phyloP scores from a whole-genome alignment of 2,797 vertebrate genomes.

The Pipistrellus pygmaeus region DNA sequence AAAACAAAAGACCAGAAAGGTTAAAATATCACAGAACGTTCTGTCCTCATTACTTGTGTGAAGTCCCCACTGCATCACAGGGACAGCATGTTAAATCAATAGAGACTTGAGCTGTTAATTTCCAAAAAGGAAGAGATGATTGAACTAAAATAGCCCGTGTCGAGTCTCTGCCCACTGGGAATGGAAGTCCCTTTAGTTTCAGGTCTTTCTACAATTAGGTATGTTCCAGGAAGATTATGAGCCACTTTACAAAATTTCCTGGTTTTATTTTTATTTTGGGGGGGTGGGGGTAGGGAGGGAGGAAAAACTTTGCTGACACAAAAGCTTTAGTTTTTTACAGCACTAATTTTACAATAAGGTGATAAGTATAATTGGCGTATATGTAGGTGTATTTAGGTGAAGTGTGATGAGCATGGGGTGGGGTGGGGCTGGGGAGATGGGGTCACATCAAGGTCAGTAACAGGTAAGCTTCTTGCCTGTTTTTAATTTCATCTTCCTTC shows the following conservation, averaged over 20 bases:
- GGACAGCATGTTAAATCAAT: conserved; percentile 81
- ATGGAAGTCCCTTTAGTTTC: conserved; percentile 70
- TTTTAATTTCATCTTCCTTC: conserved; percentile 65
- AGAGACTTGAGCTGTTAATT: conserved; percentile 81
- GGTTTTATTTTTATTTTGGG: background rate
- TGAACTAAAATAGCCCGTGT: conserved; percentile 81
- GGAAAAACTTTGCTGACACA: background rate
- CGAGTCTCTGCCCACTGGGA: conserved; percentile 80
- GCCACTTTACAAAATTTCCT: conserved; percentile 75
- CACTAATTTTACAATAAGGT: background rate
- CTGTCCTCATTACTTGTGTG: conserved; percentile 73
- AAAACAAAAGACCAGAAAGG: conserved; percentile 45
- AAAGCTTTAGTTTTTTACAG: conserved; percentile 57
- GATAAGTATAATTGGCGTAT: background rate
- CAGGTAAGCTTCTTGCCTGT: background rate
- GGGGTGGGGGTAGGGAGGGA: fast-evolving
- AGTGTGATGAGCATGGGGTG: background rate
- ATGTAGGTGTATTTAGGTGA: background rate
- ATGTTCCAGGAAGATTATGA: conserved; percentile 76
- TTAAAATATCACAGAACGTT: conserved; percentile 23
- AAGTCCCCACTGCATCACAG: conserved; percentile 73
- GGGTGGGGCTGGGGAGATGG: background rate
- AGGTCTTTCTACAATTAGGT: conserved; percentile 76
- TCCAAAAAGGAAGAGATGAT: conserved; percentile 82
- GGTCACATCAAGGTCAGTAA: background rate